These are phyloP conservation scores for Apantesis nais DNA, from an alignment of 2,888 invertebrate genomes.

Conservation along the genomic window DNA sequence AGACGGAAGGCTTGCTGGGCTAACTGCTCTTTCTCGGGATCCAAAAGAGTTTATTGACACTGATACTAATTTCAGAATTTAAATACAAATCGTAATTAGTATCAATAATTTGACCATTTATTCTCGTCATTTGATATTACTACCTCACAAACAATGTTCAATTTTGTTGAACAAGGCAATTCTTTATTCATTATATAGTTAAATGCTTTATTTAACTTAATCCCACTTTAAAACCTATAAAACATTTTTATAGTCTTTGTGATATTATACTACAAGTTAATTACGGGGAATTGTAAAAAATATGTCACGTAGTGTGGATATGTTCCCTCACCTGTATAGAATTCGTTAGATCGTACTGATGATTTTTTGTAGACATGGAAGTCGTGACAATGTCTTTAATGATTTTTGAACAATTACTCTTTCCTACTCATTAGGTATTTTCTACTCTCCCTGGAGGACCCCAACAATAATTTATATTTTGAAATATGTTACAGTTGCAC, in stretches of 20 bases:
- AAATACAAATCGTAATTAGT: neutral
- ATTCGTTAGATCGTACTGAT: too few species aligned
- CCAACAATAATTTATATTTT: neutral
- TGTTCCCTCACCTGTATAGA: too few species aligned
- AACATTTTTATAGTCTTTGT: neutral
- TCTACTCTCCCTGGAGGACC: neutral
- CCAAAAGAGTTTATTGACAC: neutral
- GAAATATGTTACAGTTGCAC: constrained; percentile 87
- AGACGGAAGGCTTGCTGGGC: neutral
- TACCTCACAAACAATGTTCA: neutral
- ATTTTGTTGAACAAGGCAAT: neutral
- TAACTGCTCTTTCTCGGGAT: constrained; percentile 1
- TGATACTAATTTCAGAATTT: neutral
- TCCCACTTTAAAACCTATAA: neutral
- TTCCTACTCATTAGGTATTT: neutral
- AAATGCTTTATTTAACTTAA: neutral
- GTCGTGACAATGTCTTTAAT: too few species aligned
- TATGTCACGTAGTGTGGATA: too few species aligned
- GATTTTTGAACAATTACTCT: too few species aligned
- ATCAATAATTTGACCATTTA: neutral
- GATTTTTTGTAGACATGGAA: too few species aligned
- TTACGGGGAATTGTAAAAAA: too few species aligned
- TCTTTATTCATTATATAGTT: neutral
- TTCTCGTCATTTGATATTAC: neutral
- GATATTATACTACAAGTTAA: too few species aligned